phyloP scores from a whole-genome alignment of 2,888 invertebrate genomes.

The Lissocephala sabroskyi region DNA sequence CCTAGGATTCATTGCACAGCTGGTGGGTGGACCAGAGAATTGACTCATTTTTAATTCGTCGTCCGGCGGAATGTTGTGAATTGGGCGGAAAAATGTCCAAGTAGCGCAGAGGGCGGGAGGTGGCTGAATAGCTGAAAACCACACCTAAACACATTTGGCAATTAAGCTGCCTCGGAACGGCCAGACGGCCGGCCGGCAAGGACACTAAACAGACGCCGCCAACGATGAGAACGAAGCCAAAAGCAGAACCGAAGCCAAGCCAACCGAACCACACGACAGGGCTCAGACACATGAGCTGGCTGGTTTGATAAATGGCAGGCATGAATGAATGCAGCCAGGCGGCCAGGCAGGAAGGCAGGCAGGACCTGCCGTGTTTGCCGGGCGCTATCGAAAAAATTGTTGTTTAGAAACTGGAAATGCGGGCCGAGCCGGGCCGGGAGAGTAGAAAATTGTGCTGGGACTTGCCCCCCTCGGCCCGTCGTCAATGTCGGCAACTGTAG shows the following conservation, averaged over 20 bases:
- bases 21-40: neutral
- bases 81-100: constrained; percentile 22
- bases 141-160: constrained; percentile 65
- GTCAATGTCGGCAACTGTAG: constrained; percentile 15
- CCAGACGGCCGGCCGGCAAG: constrained; percentile 12
- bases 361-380: neutral
- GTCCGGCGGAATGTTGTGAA: constrained; percentile 12
- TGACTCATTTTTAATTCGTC: constrained; percentile 33
- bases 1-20: too few species aligned
- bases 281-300: constrained; percentile 62
- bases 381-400: constrained; percentile 8
- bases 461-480: constrained; percentile 6
- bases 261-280: constrained; percentile 55
- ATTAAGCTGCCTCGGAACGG: constrained; percentile 51
- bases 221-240: too few species aligned
- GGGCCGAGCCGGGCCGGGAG: constrained; percentile 37
- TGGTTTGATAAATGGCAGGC: constrained; percentile 58
- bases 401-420: constrained; percentile 57
- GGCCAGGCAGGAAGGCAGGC: constrained; percentile 28
- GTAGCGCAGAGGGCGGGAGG: constrained; percentile 14
- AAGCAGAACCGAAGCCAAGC: too few species aligned
- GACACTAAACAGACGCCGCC: constrained; percentile 46
- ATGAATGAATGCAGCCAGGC: constrained; percentile 38
- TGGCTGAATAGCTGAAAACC: constrained; percentile 50
- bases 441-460: neutral